Evolutionary conservation across 2,888 invertebrate species (phyloP), one percentile per base, ranked within the genome.

Genomic region (Sinopyrophorus schimmeli): DNA sequence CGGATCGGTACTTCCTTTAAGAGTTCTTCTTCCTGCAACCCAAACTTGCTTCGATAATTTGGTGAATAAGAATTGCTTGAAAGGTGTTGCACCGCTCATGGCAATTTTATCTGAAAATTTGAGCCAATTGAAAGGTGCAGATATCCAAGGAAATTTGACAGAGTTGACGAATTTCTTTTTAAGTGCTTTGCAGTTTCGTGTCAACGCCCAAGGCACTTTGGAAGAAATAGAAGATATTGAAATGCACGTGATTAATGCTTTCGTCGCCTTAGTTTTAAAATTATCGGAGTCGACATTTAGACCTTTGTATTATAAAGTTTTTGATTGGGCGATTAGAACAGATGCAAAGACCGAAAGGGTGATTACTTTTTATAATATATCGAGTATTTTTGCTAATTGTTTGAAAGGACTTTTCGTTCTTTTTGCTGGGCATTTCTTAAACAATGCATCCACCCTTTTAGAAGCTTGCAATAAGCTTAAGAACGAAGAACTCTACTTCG

Each of bases 271-370:
- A 61, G 85, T 93, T 15, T 74, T 96, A 35, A 94, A 94, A 72
- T 74, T 96, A 16, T 93, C 93, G 0, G 96, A 96, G 71, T 83
- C 85, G 1, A 84, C 85, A 24, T 97, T 97, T 73, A 81, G 90
- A 53, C 93, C 95, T 1, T 80, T 96, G 62, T 93, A 92, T 72
- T 86, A 87, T 63, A 85, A 86, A 75, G 77, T 95, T 9, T 92
- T 86, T 68, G 89, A 90, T 65, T 96, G 95, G 95, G 90, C 92
- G 0, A 78, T 83, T 27, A 77, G 84, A 53, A 76, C 77, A 43
- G 78, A 81, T 52, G 75, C 77, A 60, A 77, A 80, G 38, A 81
- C 81, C 43, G 83, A 84, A 47, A 76, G 89, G 47, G 75, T 82
- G 6, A 84, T 92, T 35, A 92, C 92, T 0, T 95, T 92, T 71